A percentile compares a stretch with the other conserved stretches of the same genome.
Evolutionary conservation across 2,797 vertebrate species (phyloP).

Genomic region (Threskiornis aethiopicus): DNA sequence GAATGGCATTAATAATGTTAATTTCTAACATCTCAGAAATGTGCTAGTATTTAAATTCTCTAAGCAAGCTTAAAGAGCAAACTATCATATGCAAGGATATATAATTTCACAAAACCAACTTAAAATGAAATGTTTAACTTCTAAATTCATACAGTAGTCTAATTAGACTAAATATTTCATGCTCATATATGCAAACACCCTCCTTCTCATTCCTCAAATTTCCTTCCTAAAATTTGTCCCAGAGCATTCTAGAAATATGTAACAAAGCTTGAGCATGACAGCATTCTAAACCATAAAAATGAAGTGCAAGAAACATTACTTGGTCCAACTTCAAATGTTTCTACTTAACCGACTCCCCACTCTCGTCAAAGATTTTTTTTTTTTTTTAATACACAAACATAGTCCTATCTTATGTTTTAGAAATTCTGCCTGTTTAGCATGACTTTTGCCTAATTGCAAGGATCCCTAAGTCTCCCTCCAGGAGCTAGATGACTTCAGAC

Average conservation of each 20-base stretch:
- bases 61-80: not conserved
- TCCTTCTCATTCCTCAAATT: not conserved
- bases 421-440: not conserved
- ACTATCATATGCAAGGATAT: not conserved
- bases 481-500: not conserved
- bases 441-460: not conserved
- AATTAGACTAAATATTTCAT: not conserved
- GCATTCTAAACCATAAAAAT: not conserved
- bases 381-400: not conserved
- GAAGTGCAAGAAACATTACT: not conserved
- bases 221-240: not conserved
- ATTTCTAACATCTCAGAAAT: not conserved
- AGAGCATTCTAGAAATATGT: not conserved
- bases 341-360: not conserved
- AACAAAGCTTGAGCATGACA: not conserved
- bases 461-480: not conserved
- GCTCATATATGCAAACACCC: not conserved
- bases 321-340: not conserved
- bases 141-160: not conserved
- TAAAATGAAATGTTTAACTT: not conserved
- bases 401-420: not conserved
- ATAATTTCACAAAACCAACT: not conserved
- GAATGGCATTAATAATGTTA: not conserved
- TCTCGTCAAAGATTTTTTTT: not conserved
- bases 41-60: not conserved